phyloP scores from a whole-genome alignment of 2,113 vertebrate genomes.

The Seriola quinqueradiata region DNA sequence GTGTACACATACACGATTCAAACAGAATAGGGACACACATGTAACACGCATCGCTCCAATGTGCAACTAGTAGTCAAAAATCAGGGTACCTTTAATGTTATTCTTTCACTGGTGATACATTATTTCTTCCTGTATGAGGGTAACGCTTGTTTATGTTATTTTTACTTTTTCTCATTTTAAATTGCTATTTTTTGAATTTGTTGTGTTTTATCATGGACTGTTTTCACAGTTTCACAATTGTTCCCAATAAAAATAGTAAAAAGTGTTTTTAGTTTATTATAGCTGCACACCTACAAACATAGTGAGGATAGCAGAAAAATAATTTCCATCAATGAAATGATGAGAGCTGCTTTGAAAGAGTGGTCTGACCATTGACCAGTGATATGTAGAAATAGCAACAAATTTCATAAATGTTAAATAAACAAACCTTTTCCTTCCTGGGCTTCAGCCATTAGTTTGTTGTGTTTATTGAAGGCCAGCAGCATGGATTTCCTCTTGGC shows the following conservation, averaged over 20 bases:
- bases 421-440: conserved; percentile 91
- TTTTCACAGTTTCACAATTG: neutral
- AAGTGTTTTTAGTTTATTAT: no score
- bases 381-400: neutral
- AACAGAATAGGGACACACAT: neutral
- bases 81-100: neutral
- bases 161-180: neutral
- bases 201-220: neutral
- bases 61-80: neutral
- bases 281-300: no score
- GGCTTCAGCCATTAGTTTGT: conserved; percentile 93
- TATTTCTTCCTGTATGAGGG: neutral
- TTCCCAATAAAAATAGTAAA: no score
- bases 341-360: neutral
- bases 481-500: conserved; percentile 86
- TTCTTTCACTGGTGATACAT: neutral
- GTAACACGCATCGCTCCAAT: neutral
- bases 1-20: neutral
- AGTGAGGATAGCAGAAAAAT: neutral
- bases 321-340: neutral
- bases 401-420: neutral
- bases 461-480: conserved; percentile 91
- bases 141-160: neutral
- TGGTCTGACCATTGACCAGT: neutral
- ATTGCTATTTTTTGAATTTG: neutral